Conservation (phyloP, 2,797 vertebrate species). For the Varecia variegata region DNA sequence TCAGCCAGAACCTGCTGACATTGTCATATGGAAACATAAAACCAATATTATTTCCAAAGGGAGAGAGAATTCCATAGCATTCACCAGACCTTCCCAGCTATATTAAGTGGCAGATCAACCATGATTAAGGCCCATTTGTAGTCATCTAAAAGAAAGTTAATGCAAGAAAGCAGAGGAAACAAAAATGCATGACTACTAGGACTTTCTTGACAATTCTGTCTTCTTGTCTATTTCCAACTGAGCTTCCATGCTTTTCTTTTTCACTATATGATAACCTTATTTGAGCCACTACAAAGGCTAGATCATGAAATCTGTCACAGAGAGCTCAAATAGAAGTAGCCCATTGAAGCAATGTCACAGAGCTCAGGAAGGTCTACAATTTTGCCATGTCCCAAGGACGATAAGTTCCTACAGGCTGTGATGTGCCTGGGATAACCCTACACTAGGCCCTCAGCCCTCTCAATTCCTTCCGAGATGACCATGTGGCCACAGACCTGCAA, state of each 20-base stretch:
- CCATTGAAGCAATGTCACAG: not conserved
- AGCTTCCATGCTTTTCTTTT: not conserved
- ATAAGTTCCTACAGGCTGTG: not conserved
- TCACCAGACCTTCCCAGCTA: conserved; percentile 15
- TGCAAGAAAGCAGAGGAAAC: conserved; percentile 27
- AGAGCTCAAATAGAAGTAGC: not conserved
- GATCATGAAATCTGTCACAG: not conserved
- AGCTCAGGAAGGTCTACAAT: not conserved
- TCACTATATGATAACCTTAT: not conserved
- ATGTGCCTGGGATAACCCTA: not conserved
- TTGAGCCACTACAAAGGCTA: not conserved
- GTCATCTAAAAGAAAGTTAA: conserved; percentile 20
- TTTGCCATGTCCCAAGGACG: not conserved
- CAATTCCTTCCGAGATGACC: not conserved
- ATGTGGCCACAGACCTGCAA: not conserved
- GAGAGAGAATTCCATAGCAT: not conserved
- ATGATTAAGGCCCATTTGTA: not conserved
- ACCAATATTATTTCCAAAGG: conserved; percentile 5
- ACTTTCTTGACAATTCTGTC: not conserved
- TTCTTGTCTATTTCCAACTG: not conserved
- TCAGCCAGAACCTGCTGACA: conserved; percentile 39
- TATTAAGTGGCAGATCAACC: conserved; percentile 18
- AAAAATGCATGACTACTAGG: conserved; percentile 28
- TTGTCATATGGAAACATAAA: conserved; percentile 47
- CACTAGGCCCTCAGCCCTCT: not conserved